These are phyloP conservation scores for Chesias legatella DNA, from an alignment of 2,888 invertebrate species.

Conservation along the genomic window DNA sequence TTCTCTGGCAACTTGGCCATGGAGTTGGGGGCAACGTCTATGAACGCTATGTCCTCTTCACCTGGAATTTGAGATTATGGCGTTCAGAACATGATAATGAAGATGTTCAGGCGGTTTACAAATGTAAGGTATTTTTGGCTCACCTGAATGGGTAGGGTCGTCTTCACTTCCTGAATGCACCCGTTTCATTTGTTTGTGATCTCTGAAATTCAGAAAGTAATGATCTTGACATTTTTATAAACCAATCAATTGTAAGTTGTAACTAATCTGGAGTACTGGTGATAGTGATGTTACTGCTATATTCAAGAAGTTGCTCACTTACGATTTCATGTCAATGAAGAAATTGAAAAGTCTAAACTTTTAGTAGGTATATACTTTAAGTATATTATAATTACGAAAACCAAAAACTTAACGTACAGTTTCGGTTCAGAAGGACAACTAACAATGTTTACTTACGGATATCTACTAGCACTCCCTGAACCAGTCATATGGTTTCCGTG, in stretches of 20 bases:
- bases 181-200: conserved; percentile 91
- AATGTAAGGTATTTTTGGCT: conserved; percentile 24
- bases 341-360: too few relatives aligned
- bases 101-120: neutral
- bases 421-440: conserved; percentile 4
- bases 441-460: conserved; percentile 82
- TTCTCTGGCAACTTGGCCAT: conserved; percentile 91
- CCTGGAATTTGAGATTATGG: conserved; percentile 62
- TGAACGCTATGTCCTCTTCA: conserved; percentile 91
- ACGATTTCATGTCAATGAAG: too few relatives aligned
- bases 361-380: too few relatives aligned
- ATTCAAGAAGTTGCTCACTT: too few relatives aligned
- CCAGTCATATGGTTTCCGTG: conserved; percentile 86
- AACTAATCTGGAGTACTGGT: neutral
- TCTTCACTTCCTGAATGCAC: conserved; percentile 87
- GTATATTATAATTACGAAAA: too few relatives aligned
- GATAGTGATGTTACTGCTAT: too few relatives aligned
- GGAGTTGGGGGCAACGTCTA: conserved; percentile 88
- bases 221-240: conserved; percentile 8
- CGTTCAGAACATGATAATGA: neutral
- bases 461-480: conserved; percentile 82
- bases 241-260: neutral
- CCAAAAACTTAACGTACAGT: neutral
- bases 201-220: conserved; percentile 76
- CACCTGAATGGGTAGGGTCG: conserved; percentile 88